Evolutionary conservation across 2,113 vertebrate species (phyloP), one percentile per base, ranked within the genome.

Genomic region (Elachura formosa): DNA sequence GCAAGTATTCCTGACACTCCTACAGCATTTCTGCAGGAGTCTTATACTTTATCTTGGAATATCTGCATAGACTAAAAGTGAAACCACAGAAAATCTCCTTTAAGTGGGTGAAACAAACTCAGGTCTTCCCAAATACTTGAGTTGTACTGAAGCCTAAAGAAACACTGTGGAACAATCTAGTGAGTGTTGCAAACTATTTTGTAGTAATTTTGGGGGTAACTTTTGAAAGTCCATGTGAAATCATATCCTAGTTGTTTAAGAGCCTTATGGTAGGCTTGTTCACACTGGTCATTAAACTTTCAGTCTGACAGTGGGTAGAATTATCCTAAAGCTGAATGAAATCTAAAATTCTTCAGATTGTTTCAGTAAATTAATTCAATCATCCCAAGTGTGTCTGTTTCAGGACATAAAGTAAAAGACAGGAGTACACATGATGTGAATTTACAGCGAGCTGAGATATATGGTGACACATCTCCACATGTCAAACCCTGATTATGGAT

Each of bases 401-500:
- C 55, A 79, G 28, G 63, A 48, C 67, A 68, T 72, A 43, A 76
- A 68, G 38, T 33, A 43, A 36, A 66, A 80, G 75, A 80, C 59
- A 75, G 62, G 62, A 93, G 48, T 40, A 45, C 10, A 5, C 19
- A 73, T 34, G 28, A 85, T 66, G 25, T 82, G 73, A 89, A 93
- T 95, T 91, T 92, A 94, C 82, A 84, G 66, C 52, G 85, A 54
- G 45, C 59, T 84, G 73, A 82, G 83, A 93, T 89, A 74, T 41
- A 76, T 1, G 23, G 68, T 9, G 2, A 59, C 54, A 14, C 13
- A 79, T 94, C 54, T 75, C 45, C 72, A 91, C 48, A 25, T 56
- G 82, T 94, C 95, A 97, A 61, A 74, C 21, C 31, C 58, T 80
- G 69, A 67, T 97, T 89, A 90, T 68, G 49, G 72, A 95, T 74